Evolutionary conservation across 92 coral and sea anemone genomes (phyloP), one percentile per base, ranked within the genome.

Genomic region (Palythoa grandiflora): DNA sequence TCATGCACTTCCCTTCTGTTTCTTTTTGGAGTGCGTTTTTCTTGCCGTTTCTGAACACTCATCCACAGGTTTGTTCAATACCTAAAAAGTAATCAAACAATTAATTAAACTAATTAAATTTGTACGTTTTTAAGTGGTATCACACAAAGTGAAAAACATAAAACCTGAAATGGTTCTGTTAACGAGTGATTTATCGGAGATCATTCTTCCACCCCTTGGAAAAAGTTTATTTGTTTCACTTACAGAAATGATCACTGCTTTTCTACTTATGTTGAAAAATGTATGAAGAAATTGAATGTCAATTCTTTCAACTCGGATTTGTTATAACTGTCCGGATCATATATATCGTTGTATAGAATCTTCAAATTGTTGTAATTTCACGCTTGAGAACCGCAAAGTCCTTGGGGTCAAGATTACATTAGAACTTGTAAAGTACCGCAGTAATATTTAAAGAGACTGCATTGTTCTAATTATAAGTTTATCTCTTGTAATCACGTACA

Each of bases 61-160:
- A 47, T 66, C 66, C n/a, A 75, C 86, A 81, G 86, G 86, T 81
- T 81, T 81, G 40, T 51, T 20, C 40, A 47, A 65, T 40, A 48
- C 75, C 86, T 81, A 57, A 47, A 81, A 81, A 81, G 86, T 74
- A 81, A 81, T 81, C 60, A 81, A 65, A 66, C 76, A 68, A 65
- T 44, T 81, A 81, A 68, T 81, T 81, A 81, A 66, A 71, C 28
- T 81, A 66, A 81, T 81, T 81, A 66, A 81, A 47, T 17, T 68
- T 47, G 86, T 66, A 20, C 74, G 59, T 68, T 48, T 44, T 81
- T 81, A 57, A 81, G 75, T 44, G 74, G 50, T 21, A 81, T 68
- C 86, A 66, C 73, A 80, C 85, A 61, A 80, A 38, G 85, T 40
- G 38, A n/a, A 63, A 61, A 80, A 52, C 59, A 35, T 77, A 51